phyloP scores from a whole-genome alignment of 2,888 invertebrate species.

The Zygogramma bicolorata region DNA sequence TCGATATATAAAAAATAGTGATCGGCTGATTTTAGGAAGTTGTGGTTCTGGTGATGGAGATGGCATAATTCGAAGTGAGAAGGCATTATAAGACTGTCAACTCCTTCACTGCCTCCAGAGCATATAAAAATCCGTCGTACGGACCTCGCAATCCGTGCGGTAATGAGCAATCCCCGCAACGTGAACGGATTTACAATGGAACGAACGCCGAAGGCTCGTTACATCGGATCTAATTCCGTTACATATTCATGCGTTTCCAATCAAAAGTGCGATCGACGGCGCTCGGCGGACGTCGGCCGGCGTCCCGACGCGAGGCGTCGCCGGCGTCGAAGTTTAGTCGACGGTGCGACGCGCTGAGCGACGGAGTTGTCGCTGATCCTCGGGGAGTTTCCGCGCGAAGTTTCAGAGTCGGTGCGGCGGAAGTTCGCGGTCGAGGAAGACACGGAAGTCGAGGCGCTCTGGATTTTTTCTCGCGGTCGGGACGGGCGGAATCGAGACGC shows the following conservation, averaged over 20 bases:
- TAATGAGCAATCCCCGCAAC: conserved; percentile 20
- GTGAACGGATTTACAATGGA: conserved; percentile 32
- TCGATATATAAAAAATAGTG: too few species aligned
- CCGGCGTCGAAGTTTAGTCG: conserved; percentile 54
- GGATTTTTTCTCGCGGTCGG: neutral
- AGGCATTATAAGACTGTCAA: neutral
- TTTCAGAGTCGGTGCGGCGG: neutral
- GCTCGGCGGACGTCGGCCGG: conserved; percentile 40
- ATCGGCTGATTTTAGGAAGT: too few species aligned
- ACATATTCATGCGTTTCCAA: conserved; percentile 58
- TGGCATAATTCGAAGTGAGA: too few species aligned
- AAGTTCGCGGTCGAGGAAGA: neutral
- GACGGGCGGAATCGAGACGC: neutral
- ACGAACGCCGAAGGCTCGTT: conserved; percentile 50
- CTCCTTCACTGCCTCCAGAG: neutral
- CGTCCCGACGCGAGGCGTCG: conserved; percentile 51
- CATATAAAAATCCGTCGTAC: neutral
- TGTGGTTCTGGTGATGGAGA: too few species aligned
- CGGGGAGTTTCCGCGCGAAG: neutral
- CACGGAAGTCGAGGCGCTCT: too few species aligned
- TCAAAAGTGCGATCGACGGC: conserved; percentile 43
- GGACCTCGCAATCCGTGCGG: neutral
- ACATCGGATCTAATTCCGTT: conserved; percentile 53
- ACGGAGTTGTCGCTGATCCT: conserved; percentile 23
- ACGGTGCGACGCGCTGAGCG: conserved; percentile 40